Evolutionary conservation across 2,113 vertebrate genomes (phyloP).

Genomic region (Thamnophis sirtalis): DNA sequence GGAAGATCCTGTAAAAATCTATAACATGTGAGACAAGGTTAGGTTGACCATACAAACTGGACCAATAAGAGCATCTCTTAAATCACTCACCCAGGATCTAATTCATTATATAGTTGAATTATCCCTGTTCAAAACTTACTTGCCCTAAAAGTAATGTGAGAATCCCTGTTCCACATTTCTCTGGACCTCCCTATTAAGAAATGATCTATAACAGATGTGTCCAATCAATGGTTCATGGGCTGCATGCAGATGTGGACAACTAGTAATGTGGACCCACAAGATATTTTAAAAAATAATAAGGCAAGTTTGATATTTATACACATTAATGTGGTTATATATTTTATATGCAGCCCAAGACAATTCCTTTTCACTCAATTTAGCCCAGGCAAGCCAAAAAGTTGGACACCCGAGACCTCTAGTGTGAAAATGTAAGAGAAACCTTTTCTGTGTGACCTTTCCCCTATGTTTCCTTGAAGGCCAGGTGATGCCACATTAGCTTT

Average conservation of each 20-base stretch:
- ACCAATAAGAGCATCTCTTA: not conserved
- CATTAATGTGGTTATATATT: not conserved
- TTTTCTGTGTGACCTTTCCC: not conserved
- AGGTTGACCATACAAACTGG: not conserved
- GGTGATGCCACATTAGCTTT: not conserved
- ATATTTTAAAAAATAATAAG: not conserved
- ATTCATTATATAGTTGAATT: not conserved
- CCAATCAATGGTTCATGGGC: not conserved
- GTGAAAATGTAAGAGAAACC: not conserved
- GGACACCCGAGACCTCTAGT: not conserved
- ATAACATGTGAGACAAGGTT: not conserved
- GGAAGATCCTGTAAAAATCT: not conserved
- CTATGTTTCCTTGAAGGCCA: not conserved
- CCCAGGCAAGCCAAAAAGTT: not conserved
- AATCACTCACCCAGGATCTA: not conserved
- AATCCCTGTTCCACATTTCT: not conserved
- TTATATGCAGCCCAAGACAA: not conserved
- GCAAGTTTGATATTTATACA: not conserved
- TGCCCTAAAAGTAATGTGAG: not conserved
- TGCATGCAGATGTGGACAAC: not conserved
- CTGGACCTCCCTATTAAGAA: not conserved
- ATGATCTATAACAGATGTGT: not conserved
- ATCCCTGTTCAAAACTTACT: not conserved
- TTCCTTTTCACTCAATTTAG: not conserved
- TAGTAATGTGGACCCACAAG: not conserved